phyloP scores from a whole-genome alignment of 1,140 invertebrate genomes.

The Leptopilina boulardi region DNA sequence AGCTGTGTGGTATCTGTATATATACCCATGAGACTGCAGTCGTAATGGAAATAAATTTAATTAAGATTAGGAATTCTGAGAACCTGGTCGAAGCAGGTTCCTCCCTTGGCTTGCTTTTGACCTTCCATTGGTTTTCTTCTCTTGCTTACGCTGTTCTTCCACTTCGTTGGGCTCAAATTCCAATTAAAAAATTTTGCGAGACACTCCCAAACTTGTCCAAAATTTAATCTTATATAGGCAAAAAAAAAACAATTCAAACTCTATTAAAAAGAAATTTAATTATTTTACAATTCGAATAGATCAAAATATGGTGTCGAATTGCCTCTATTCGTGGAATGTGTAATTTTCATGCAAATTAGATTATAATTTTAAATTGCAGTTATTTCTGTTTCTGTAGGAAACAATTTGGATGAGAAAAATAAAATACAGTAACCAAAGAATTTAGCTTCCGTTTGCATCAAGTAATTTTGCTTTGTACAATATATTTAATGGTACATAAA shows the following conservation, averaged over 20 bases:
- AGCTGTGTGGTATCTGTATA: conserved; percentile 46
- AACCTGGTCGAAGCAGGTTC: conserved; percentile 62
- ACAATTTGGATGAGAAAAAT: no score
- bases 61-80: conserved; percentile 75
- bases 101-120: conserved; percentile 48
- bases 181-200: conserved; percentile 62
- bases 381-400: no score
- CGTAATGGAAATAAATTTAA: conserved; percentile 74
- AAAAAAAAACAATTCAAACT: not conserved
- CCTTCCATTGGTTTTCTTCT: conserved; percentile 54
- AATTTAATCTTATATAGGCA: conserved; percentile 20
- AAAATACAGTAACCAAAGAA: no score
- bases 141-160: conserved; percentile 41
- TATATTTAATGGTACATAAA: no score
- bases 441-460: no score
- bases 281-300: not conserved
- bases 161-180: conserved; percentile 53
- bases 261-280: not conserved
- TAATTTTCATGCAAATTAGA: no score
- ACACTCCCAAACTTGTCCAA: conserved; percentile 38
- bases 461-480: no score
- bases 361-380: no score
- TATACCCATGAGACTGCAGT: conserved; percentile 56
- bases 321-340: no score
- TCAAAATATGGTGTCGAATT: no score